Conservation (phyloP, 2,888 invertebrate genomes). For the Coecobrya sp. region DNA sequence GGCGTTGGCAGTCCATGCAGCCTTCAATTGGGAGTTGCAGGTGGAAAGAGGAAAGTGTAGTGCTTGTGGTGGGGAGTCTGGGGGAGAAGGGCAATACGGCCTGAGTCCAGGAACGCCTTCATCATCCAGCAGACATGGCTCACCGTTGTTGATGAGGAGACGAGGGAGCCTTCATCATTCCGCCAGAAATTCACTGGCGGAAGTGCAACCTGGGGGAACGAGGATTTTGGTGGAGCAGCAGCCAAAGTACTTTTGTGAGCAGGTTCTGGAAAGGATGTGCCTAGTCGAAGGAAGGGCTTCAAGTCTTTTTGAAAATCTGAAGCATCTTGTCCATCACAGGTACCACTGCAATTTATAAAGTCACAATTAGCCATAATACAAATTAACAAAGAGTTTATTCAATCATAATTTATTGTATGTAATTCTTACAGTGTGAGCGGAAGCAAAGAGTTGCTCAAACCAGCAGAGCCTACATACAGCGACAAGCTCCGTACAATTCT, state of each 20-base stretch:
- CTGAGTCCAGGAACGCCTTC: not conserved
- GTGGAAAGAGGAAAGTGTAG: not conserved
- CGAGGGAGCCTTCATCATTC: not conserved
- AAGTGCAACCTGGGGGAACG: slow-evolving; percentile 14
- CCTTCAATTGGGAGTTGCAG: slow-evolving; percentile 78
- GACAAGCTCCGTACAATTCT: slow-evolving; percentile 79
- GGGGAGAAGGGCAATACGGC: not conserved
- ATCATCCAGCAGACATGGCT: slow-evolving; percentile 34
- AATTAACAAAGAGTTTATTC: too few relatives aligned
- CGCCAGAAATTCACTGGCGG: not conserved
- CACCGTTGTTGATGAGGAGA: slow-evolving; percentile 55
- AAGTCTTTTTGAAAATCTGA: slow-evolving; percentile 80
- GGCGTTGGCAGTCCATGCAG: slow-evolving; percentile 87
- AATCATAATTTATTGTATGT: too few relatives aligned
- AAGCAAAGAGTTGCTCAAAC: slow-evolving; percentile 39
- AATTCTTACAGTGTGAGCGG: slow-evolving; percentile 2
- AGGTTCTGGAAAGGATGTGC: slow-evolving; percentile 72
- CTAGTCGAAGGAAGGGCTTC: slow-evolving; percentile 73
- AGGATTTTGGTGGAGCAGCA: slow-evolving; percentile 64
- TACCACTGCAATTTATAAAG: not conserved
- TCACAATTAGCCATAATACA: too few relatives aligned
- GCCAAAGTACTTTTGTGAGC: slow-evolving; percentile 75
- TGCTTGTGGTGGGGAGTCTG: slow-evolving; percentile 21
- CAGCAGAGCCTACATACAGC: slow-evolving; percentile 65
- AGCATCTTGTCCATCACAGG: slow-evolving; percentile 67